Evolutionary conservation across 2,113 vertebrate genomes (phyloP).

Genomic region (Barbus barbus): DNA sequence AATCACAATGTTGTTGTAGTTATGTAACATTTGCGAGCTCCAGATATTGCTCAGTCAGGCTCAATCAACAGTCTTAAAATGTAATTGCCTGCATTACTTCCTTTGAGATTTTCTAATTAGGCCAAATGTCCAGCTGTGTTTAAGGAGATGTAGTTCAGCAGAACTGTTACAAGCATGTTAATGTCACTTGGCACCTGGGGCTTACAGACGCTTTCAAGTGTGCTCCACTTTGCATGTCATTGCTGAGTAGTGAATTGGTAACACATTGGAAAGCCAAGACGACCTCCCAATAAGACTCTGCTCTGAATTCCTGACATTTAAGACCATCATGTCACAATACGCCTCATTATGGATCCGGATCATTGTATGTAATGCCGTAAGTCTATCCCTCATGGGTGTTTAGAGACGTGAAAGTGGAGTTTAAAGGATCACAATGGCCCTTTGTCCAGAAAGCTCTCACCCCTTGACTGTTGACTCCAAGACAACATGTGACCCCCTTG

Average conservation of each 20-base stretch:
- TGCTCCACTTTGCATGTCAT: conserved; percentile 50
- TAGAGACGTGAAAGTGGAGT: conserved; percentile 58
- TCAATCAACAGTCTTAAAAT: conserved; percentile 30
- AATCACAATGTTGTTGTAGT: conserved; percentile 22
- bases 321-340: not conserved
- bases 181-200: conserved; percentile 56
- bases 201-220: conserved; percentile 39
- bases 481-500: conserved; percentile 70
- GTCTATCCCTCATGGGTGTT: conserved; percentile 37
- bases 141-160: conserved; percentile 41
- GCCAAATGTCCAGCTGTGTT: conserved; percentile 55
- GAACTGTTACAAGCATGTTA: conserved; percentile 46
- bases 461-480: conserved; percentile 62
- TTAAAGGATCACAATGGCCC: conserved; percentile 65
- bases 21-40: not conserved
- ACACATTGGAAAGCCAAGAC: conserved; percentile 41
- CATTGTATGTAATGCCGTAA: conserved; percentile 35
- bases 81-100: conserved; percentile 21
- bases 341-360: conserved; percentile 28
- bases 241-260: conserved; percentile 39
- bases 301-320: conserved; percentile 6
- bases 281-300: not conserved
- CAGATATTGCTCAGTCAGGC: conserved; percentile 14
- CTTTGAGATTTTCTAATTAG: conserved; percentile 43
- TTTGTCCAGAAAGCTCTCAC: conserved; percentile 64